These are phyloP conservation scores for Baronia brevicornis DNA, from an alignment of 2,888 invertebrate species.

Conservation along the genomic window DNA sequence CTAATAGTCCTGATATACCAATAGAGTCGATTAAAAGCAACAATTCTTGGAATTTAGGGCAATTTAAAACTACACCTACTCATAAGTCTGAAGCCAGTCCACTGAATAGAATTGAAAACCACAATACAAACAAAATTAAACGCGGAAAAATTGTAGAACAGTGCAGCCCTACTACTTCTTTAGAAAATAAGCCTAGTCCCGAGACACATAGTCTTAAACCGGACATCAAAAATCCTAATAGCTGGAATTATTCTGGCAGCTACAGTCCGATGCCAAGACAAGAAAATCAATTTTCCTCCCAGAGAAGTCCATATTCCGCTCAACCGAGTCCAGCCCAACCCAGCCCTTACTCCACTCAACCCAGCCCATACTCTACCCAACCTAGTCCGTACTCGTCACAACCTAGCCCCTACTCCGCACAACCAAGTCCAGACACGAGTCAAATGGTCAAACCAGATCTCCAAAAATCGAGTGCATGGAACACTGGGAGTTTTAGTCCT, in stretches of 20 bases:
- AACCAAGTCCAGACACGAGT: constrained; percentile 67
- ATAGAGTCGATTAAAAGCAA: constrained; percentile 46
- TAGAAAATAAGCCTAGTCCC: constrained; percentile 65
- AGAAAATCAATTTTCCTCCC: constrained; percentile 59
- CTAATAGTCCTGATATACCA: constrained; percentile 59
- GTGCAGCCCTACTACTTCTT: constrained; percentile 65
- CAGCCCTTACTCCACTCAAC: constrained; percentile 58
- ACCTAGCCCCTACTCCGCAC: constrained; percentile 65
- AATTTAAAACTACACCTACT: constrained; percentile 61
- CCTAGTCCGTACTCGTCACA: constrained; percentile 68
- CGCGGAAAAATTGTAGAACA: constrained; percentile 61
- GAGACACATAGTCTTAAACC: constrained; percentile 51
- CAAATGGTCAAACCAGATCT: constrained; percentile 61
- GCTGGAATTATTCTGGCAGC: constrained; percentile 55
- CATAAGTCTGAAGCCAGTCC: constrained; percentile 68
- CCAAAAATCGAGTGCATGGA: constrained; percentile 61
- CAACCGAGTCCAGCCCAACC: constrained; percentile 67
- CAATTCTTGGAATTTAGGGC: constrained; percentile 58
- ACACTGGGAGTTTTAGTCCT: constrained; percentile 62
- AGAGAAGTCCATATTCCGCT: constrained; percentile 66
- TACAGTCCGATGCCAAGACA: constrained; percentile 68
- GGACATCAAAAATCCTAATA: constrained; percentile 59
- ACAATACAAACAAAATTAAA: constrained; percentile 45
- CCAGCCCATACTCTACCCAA: constrained; percentile 61
- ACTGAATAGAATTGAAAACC: constrained; percentile 57